Evolutionary conservation across 2,113 vertebrate genomes (phyloP).

Genomic region (Perca schrenkii): DNA sequence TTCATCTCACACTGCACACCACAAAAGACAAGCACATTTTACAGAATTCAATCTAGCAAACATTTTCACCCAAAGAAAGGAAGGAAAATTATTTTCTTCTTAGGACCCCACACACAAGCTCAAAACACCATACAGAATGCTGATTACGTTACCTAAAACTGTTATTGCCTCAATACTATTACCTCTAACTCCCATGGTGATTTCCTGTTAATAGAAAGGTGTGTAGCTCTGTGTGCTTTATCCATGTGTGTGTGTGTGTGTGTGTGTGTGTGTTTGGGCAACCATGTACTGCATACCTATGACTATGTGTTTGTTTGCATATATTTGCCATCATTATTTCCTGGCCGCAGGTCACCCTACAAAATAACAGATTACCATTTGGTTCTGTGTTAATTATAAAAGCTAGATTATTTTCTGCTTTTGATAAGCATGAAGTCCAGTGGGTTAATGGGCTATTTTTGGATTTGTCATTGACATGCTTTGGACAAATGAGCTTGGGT

Average conservation of each 20-base stretch:
- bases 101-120: neutral
- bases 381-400: constrained; percentile 46
- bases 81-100: constrained; percentile 38
- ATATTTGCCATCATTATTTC: constrained; percentile 36
- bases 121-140: constrained; percentile 40
- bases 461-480: constrained; percentile 36
- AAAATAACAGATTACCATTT: constrained; percentile 25
- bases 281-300: neutral
- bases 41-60: constrained; percentile 3
- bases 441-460: constrained; percentile 14
- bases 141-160: constrained; percentile 64
- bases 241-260: neutral
- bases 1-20: neutral
- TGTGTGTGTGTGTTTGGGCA: constrained; percentile 21
- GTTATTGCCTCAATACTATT: constrained; percentile 54
- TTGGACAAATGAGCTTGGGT: constrained; percentile 40
- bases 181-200: constrained; percentile 45
- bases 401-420: constrained; percentile 27
- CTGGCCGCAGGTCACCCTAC: constrained; percentile 5
- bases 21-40: constrained; percentile 16
- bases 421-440: constrained; percentile 27
- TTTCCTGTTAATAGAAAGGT: constrained; percentile 52
- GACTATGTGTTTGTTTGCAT: constrained; percentile 20
- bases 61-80: constrained; percentile 12
- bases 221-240: constrained; percentile 23